phyloP scores from a whole-genome alignment of 2,797 vertebrate genomes.

The Cossypha niveicapilla region DNA sequence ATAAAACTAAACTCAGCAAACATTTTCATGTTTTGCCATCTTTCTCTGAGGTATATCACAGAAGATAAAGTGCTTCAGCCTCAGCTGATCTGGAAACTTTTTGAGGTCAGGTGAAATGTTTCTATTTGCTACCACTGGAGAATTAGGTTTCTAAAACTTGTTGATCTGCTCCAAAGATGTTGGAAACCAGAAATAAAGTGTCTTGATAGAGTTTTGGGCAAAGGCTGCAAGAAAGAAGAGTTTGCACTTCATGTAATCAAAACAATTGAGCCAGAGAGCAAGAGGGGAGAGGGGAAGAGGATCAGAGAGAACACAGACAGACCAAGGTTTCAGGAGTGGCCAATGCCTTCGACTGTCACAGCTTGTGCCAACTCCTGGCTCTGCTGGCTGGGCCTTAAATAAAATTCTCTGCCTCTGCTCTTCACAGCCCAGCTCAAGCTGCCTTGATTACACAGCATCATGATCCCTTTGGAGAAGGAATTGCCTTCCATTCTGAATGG shows the following conservation, averaged over 20 bases:
- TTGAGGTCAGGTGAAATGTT: neutral
- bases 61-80: neutral
- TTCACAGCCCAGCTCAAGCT: neutral
- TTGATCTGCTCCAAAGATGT: neutral
- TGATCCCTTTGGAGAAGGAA: neutral
- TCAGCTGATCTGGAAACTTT: neutral
- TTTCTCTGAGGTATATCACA: neutral
- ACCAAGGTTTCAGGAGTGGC: neutral
- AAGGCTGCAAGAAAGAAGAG: neutral
- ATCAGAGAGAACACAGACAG: neutral
- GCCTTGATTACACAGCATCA: fast-evolving
- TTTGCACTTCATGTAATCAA: neutral
- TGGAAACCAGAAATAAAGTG: neutral
- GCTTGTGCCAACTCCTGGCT: neutral
- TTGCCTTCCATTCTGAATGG: neutral
- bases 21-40: neutral
- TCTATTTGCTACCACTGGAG: neutral
- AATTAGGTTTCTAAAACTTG: neutral
- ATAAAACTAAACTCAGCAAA: neutral
- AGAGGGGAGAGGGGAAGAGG: neutral
- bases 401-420: neutral
- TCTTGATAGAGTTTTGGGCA: neutral
- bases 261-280: neutral
- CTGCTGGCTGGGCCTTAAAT: neutral
- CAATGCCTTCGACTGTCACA: fast-evolving